Evolutionary conservation across 2,888 invertebrate species (phyloP).

Genomic region (Epinotia brunnichana): DNA sequence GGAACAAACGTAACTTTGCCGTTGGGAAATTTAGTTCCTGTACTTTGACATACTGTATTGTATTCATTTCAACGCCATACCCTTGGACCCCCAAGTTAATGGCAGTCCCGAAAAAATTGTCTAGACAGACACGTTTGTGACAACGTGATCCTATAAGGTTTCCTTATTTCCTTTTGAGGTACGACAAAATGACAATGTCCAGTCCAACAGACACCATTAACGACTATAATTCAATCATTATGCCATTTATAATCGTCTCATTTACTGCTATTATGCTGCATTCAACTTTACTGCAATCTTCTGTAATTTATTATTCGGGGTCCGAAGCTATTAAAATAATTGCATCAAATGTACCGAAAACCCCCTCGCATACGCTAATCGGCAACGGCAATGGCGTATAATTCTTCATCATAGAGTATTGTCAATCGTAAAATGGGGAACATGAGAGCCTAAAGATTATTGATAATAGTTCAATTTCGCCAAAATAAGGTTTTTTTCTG

Average conservation of each 20-base stretch:
- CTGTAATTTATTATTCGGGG: constrained; percentile 33
- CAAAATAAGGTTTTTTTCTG: too few species aligned
- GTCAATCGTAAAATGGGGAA: constrained; percentile 9
- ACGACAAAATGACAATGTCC: constrained; percentile 9
- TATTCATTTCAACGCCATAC: too few species aligned
- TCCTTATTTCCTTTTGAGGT: too few species aligned
- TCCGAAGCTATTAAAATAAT: constrained; percentile 38
- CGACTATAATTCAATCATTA: constrained; percentile 27
- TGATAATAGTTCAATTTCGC: not conserved
- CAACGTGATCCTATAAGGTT: too few species aligned
- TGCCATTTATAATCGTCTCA: constrained; percentile 15
- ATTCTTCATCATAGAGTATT: constrained; percentile 24
- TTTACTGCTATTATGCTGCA: constrained; percentile 34
- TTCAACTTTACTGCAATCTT: constrained; percentile 21
- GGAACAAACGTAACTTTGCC: too few species aligned
- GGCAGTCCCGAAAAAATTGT: too few species aligned
- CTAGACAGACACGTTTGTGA: too few species aligned
- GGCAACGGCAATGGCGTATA: too few species aligned
- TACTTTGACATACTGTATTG: too few species aligned
- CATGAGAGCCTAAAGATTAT: not conserved
- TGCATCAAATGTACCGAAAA: constrained; percentile 34
- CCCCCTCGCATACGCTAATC: constrained; percentile 27
- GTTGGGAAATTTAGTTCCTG: too few species aligned
- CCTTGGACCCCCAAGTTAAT: too few species aligned
- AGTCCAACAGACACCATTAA: constrained; percentile 21